Evolutionary conservation across 2,113 vertebrate genomes (phyloP).

Genomic region (Microtus pennsylvanicus): DNA sequence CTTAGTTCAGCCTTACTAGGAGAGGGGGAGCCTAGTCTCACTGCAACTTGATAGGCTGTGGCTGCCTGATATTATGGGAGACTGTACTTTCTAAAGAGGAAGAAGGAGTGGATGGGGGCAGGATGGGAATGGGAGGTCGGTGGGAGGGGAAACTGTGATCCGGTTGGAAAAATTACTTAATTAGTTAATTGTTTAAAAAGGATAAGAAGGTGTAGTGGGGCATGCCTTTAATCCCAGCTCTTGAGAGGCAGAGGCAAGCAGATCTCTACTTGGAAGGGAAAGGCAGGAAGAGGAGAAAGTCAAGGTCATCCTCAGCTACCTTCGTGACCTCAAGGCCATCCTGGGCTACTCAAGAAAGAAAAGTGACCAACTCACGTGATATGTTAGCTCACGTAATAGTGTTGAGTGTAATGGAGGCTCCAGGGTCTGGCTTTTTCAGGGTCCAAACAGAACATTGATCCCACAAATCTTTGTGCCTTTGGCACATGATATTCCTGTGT

Average conservation of each 20-base stretch:
- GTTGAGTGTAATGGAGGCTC: background rate
- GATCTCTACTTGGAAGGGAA: background rate
- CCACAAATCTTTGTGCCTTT: background rate
- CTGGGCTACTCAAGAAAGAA: background rate
- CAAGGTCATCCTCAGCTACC: background rate
- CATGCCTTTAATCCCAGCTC: background rate
- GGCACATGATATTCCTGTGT: background rate
- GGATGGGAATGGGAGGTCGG: accelerated
- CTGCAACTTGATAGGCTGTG: no score
- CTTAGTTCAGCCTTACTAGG: no score
- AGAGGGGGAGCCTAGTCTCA: no score
- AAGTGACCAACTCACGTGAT: background rate
- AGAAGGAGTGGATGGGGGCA: background rate
- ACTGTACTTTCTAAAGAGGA: no score
- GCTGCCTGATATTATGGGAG: no score
- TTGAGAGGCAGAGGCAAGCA: background rate
- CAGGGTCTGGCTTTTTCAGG: background rate
- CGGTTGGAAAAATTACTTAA: background rate
- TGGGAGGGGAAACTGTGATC: background rate
- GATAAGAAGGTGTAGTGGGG: background rate
- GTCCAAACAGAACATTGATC: accelerated
- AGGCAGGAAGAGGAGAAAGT: background rate
- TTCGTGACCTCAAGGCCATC: background rate
- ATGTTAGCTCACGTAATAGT: background rate
- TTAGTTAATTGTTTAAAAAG: background rate